Conservation (phyloP, 2,113 vertebrate genomes). For the Rhineura floridana region DNA sequence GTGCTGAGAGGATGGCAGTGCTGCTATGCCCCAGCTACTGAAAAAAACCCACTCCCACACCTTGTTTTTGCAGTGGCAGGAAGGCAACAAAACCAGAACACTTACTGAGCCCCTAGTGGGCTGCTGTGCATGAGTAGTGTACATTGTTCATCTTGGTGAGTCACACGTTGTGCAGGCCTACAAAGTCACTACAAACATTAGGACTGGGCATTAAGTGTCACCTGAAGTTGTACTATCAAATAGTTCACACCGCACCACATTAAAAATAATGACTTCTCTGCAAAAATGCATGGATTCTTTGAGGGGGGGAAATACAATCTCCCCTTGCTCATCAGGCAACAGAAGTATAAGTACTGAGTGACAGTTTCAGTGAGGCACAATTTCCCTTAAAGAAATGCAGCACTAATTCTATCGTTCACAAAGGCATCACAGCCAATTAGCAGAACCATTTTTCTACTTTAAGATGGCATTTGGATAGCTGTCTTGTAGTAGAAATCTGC, state of each 20-base stretch:
- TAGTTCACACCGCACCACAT: background rate
- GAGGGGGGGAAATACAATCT: background rate
- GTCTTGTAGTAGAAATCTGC: background rate
- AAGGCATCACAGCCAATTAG: background rate
- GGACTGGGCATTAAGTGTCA: no score
- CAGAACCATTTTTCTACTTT: background rate
- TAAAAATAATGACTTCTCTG: background rate
- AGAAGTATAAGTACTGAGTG: background rate
- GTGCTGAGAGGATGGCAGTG: no score
- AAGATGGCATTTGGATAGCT: background rate
- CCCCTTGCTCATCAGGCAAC: background rate
- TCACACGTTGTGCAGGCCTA: background rate
- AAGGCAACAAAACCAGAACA: background rate
- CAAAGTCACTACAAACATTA: background rate
- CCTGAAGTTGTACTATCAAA: no score
- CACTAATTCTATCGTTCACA: background rate
- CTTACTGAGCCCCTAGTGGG: background rate
- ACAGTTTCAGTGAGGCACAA: background rate
- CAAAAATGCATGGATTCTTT: background rate
- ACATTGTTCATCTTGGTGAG: background rate
- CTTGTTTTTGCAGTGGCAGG: background rate
- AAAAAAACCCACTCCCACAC: background rate
- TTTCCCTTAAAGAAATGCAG: background rate
- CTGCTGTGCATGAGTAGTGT: background rate
- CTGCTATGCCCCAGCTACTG: no score